Conservation (phyloP, 2,113 vertebrate genomes). For the Amazona guildingii region DNA sequence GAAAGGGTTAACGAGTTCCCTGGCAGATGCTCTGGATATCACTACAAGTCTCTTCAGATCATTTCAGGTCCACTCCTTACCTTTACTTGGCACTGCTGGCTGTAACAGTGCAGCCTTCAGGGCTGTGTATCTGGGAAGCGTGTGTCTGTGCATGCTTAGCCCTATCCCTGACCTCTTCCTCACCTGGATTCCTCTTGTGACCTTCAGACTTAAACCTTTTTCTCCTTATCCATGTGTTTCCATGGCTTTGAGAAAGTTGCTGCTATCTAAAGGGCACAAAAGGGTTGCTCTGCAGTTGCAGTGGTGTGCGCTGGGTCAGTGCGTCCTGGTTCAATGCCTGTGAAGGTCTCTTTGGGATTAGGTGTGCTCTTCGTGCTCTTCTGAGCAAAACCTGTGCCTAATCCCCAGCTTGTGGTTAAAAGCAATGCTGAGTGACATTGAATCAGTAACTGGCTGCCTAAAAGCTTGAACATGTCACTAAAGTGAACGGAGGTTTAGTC, state of each 20-base stretch:
- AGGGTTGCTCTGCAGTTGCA: neutral
- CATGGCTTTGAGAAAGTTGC: neutral
- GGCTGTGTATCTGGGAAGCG: neutral
- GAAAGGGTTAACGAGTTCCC: neutral
- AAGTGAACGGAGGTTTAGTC: neutral
- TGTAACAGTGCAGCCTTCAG: neutral
- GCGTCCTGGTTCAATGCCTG: neutral
- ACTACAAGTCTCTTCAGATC: neutral
- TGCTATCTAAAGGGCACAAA: neutral
- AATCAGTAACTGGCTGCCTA: too few relatives aligned
- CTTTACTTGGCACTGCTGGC: neutral
- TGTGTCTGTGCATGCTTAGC: neutral
- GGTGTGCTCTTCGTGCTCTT: neutral
- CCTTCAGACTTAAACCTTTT: neutral
- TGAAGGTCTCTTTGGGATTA: neutral
- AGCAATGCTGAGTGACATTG: neutral
- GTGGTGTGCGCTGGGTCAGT: neutral
- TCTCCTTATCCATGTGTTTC: neutral
- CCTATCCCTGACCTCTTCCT: neutral
- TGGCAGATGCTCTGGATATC: neutral
- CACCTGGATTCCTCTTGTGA: neutral
- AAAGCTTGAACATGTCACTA: rapidly evolving
- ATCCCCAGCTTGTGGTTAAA: neutral
- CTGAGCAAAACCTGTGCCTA: neutral
- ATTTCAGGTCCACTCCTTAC: neutral